A percentile compares a stretch with the other conserved stretches of the same genome.
Evolutionary conservation across 2,113 vertebrate genomes (phyloP).

Genomic region (Holacanthus passer): DNA sequence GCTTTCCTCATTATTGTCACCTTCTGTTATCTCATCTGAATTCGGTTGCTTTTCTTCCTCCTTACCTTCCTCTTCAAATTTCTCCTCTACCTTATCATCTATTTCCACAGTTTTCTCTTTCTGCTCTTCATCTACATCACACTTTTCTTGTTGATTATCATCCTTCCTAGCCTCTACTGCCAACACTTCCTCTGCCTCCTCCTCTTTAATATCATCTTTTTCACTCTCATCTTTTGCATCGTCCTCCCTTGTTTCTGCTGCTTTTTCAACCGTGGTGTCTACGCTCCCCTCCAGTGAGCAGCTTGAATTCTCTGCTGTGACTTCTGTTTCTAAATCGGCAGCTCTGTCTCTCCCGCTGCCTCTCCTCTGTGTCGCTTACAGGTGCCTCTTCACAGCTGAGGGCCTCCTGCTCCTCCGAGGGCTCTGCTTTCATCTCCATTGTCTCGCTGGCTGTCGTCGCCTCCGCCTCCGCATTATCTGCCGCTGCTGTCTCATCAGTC

Average conservation of each 20-base stretch:
- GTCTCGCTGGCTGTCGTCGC: constrained; percentile 44
- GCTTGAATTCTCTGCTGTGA: constrained; percentile 6
- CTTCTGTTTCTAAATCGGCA: constrained; percentile 43
- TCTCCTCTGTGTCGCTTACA: constrained; percentile 36
- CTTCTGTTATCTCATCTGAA: constrained; percentile 14
- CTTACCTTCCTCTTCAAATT: neutral
- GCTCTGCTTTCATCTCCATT: constrained; percentile 60
- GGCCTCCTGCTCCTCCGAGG: constrained; percentile 63
- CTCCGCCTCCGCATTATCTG: constrained; percentile 49
- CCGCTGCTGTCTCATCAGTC: constrained; percentile 53
- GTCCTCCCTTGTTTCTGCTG: neutral
- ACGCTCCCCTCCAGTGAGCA: constrained; percentile 18
- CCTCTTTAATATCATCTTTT: constrained; percentile 16
- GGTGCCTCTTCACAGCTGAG: constrained; percentile 57
- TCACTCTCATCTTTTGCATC: neutral
- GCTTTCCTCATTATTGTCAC: neutral
- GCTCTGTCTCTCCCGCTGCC: constrained; percentile 30
- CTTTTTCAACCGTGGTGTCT: constrained; percentile 41
- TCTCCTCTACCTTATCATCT: constrained; percentile 21
- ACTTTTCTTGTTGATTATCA: neutral
- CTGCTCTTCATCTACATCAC: constrained; percentile 33
- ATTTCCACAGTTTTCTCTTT: constrained; percentile 17
- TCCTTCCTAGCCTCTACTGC: constrained; percentile 14
- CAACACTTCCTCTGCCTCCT: neutral
- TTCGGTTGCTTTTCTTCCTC: constrained; percentile 41